These are phyloP conservation scores for Netta rufina DNA, from an alignment of 2,797 vertebrate species.

Conservation along the genomic window DNA sequence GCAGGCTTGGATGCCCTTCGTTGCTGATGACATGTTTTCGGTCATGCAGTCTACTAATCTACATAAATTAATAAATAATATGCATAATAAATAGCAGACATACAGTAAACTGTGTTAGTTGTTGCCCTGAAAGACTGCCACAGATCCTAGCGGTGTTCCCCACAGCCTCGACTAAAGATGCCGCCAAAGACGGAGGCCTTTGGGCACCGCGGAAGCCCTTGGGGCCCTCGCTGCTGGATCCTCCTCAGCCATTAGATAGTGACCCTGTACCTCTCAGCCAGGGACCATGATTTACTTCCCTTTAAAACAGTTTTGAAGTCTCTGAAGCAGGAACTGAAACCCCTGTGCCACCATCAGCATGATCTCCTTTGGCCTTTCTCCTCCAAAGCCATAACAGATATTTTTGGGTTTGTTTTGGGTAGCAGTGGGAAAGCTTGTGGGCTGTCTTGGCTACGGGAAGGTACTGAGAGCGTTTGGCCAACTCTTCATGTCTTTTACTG, in stretches of 20 bases:
- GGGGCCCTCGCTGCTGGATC: background rate
- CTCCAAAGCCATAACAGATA: background rate
- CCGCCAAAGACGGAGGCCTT: background rate
- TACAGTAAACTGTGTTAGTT: background rate
- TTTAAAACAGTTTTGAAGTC: constrained; percentile 24
- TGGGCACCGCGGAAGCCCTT: background rate
- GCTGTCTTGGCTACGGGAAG: background rate
- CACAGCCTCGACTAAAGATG: background rate
- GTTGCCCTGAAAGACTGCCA: background rate
- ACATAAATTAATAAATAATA: constrained; percentile 60
- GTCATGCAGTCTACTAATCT: constrained; percentile 42
- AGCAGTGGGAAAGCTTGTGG: background rate
- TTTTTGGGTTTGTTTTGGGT: constrained; percentile 20
- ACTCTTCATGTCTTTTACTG: background rate
- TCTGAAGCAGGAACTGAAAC: constrained; percentile 23
- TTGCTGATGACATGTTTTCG: constrained; percentile 46
- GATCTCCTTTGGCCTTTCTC: background rate
- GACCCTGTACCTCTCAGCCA: background rate
- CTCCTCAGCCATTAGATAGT: background rate
- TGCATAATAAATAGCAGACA: constrained; percentile 4
- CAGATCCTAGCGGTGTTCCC: background rate
- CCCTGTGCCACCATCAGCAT: background rate
- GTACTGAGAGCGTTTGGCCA: background rate
- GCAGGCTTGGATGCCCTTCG: background rate
- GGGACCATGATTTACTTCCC: background rate